Evolutionary conservation across 2,888 invertebrate species (phyloP), one percentile per base, ranked within the genome.

Genomic region (Saturnia pavonia): DNA sequence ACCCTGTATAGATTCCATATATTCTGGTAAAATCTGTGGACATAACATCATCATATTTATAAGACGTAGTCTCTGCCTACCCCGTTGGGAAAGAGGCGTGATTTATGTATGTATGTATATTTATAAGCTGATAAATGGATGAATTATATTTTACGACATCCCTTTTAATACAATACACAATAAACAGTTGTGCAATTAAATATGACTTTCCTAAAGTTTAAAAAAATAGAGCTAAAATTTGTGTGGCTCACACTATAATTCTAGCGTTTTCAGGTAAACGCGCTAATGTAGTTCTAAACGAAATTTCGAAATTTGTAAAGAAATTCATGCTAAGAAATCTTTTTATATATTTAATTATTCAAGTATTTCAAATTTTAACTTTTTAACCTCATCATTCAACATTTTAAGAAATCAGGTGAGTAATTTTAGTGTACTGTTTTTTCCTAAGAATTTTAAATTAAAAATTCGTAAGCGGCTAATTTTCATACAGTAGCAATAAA

Each of bases 1-100:
- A 9, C 73, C 81, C 77, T 87, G 82, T 7, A 90, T 70, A 1
- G 88, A 81, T 75, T 91, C 91, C 0, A 91, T 90, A 68, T 91
- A 92, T 75, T 91, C 91, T 4, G 91, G 88, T 48, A 91, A 74
- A 40, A 74, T 72, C 91, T 91, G 82, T 3, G 77, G 79, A 73
- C 42, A 70, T 60, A 27, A 27, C 0, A 27, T 27, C 14, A 60
- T 4, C 12, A 60, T 12, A 2, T 60, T 27, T 11, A 60, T 27
- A n/a, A n/a, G n/a, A n/a, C n/a, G n/a, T n/a, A n/a, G n/a, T n/a
- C n/a, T n/a, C n/a, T n/a, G n/a, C n/a, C n/a, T n/a, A n/a, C n/a
- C n/a, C n/a, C n/a, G n/a, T n/a, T n/a, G n/a, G n/a, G n/a, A n/a
- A n/a, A n/a, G n/a, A n/a, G n/a, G n/a, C n/a, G n/a, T n/a, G n/a